Conservation (phyloP, 2,888 invertebrate species). For the Torymus tubicola region DNA sequence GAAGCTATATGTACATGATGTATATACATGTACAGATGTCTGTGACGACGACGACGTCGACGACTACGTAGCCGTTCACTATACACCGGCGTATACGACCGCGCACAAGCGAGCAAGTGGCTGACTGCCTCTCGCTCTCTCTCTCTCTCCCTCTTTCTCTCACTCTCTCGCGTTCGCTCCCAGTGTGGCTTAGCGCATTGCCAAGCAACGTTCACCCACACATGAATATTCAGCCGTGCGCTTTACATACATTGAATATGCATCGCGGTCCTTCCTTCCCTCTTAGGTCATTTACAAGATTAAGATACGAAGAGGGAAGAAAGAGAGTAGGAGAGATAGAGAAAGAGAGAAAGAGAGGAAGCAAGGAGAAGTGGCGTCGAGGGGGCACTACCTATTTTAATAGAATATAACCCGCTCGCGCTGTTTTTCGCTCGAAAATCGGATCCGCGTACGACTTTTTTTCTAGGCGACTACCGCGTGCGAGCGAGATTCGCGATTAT, state of each 20-base stretch:
- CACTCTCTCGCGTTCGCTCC: slow-evolving; percentile 11
- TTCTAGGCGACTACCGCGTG: too few relatives aligned
- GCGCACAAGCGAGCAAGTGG: neutral
- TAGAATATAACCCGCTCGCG: slow-evolving; percentile 43
- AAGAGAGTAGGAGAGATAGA: slow-evolving; percentile 1
- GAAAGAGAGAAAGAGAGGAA: slow-evolving; percentile 13
- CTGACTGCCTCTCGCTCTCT: neutral
- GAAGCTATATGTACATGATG: too few relatives aligned
- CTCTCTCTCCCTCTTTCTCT: slow-evolving; percentile 6
- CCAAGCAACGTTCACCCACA: slow-evolving; percentile 71
- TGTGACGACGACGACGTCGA: neutral
- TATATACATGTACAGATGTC: neutral
- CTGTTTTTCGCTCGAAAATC: neutral
- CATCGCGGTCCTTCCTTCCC: slow-evolving; percentile 69
- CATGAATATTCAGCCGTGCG: slow-evolving; percentile 74
- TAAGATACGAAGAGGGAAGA: slow-evolving; percentile 68
- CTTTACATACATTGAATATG: slow-evolving; percentile 76
- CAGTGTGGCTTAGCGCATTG: slow-evolving; percentile 70
- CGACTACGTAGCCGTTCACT: slow-evolving; percentile 9
- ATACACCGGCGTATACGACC: neutral
- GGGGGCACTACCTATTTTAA: slow-evolving; percentile 48
- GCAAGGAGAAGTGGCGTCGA: slow-evolving; percentile 24
- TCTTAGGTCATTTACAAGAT: slow-evolving; percentile 76
- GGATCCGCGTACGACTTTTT: too few relatives aligned
- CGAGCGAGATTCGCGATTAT: too few relatives aligned